Base-by-base conservation (phyloP, 1,140 invertebrate genomes). In the Drosophila chauvacae region DNA sequence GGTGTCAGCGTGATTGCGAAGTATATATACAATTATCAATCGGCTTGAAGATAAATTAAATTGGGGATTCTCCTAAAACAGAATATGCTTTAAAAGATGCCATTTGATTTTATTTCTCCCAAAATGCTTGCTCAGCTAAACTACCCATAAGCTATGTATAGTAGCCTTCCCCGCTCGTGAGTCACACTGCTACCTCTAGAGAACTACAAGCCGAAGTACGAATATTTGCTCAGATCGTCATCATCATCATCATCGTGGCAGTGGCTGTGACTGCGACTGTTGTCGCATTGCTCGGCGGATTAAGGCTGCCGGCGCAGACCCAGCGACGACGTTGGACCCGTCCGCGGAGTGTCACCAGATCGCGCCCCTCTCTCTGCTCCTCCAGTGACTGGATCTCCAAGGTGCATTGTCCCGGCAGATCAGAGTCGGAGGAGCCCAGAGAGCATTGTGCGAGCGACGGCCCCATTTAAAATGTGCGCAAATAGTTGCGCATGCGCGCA, bases 401-500 rank as follows among this genome's bases (percentile, higher is more conserved):
- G 80, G 80, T 66, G 77, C 84, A 88, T 88, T 88, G 85, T 88
- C 77, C 84, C 59, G 30, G 56, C 47, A 68, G 61, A n/a, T 35
- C 33, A 39, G 35, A 51, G 58, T 61, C 55, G 61, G 20, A 56
- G 53, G 14, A 11, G 35, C 16, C 35, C 20, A 16, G 20, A 39
- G 53, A 39, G 20, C 53, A 65, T 66, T 83, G 71, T 76, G 70
- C 70, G 58, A 41, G 50, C 81, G 56, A 81, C 80, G 81, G 77
- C 85, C 85, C 85, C 85, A 88, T 88, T 88, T 88, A 90, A 90
- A 88, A 88, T 90, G 85, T 77, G 85, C 85, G 62, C 85, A 88
- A 88, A 88, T 88, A 88, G 85, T 85, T 88, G 85, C 77, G 85
- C 85, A 88, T 88, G 85, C 84, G 84, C 84, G 77, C 84, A 88